Evolutionary conservation across 1,140 invertebrate species (phyloP), one percentile per base, ranked within the genome.

Genomic region (Fopius arisanus): DNA sequence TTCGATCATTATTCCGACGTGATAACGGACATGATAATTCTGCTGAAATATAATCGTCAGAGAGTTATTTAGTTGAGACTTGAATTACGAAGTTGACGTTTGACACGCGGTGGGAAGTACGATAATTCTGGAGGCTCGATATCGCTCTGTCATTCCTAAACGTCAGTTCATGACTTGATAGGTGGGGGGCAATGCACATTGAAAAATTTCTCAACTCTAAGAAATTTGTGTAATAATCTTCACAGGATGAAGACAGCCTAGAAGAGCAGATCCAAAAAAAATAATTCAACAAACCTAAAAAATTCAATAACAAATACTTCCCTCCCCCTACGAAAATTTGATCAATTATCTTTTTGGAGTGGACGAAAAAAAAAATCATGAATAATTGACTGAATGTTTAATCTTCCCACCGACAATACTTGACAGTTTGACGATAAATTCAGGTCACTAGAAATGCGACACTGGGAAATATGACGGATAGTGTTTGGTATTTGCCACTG

Each of bases 371-470:
- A 37, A 37, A 37, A 37, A 37, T 37, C 33, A 37, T 37, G 33
- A 37, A 37, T 37, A 37, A 10, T 37, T 37, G 3, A 37, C 33
- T 37, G 7, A 37, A 3, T 37, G 33, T 37, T 37, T 37, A 37
- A 37, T 37, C 33, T 37, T 37, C 33, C 33, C 33, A 37, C 33
- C 33, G 33, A 37, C 33, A 37, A 37, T 37, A 37, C 33, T 3
- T 37, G 33, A 37, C 33, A 37, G 33, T 37, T 37, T 37, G 7
- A 37, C 33, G 33, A 37, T 43, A 70, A 72, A 67, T 73, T 76
- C 77, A 73, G 33, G 79, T 78, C 78, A 75, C 70, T 72, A 71
- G 78, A 70, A 67, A 74, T 73, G 77, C 59, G 75, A 75, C 54
- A 76, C 75, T 70, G 51, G 72, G 51, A 72, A 70, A 76, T 73